Conservation (phyloP, 2,113 vertebrate species). For the Solea solea region DNA sequence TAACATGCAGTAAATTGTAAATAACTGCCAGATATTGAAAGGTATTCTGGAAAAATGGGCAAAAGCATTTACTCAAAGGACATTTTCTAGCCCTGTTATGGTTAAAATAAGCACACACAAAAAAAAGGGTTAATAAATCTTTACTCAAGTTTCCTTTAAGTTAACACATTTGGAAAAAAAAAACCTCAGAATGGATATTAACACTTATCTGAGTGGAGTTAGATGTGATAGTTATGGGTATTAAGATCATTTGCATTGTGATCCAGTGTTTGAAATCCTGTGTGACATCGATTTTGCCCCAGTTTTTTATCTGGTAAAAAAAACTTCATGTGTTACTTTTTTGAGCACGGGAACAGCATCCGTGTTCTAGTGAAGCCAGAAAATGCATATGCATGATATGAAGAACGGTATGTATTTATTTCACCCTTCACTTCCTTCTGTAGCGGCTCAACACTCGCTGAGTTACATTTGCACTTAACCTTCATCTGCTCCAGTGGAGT, state of each 20-base stretch:
- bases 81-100: no score
- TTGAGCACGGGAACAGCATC: background rate
- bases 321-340: background rate
- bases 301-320: background rate
- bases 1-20: no score
- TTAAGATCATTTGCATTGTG: background rate
- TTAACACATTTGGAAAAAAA: no score
- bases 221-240: background rate
- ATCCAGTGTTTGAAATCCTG: background rate
- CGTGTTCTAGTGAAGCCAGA: background rate
- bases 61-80: no score
- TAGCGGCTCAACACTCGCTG: conserved; percentile 5
- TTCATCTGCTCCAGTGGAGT: conserved; percentile 14
- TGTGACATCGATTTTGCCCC: no score
- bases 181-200: background rate
- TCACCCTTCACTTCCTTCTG: background rate
- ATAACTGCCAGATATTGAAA: no score
- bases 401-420: background rate
- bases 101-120: no score
- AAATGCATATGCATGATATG: background rate
- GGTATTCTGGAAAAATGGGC: no score
- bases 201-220: background rate
- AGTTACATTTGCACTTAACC: conserved; percentile 36
- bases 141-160: no score
- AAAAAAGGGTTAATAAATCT: no score